Evolutionary conservation across 2,113 vertebrate genomes (phyloP).

Genomic region (Capreolus pygargus): DNA sequence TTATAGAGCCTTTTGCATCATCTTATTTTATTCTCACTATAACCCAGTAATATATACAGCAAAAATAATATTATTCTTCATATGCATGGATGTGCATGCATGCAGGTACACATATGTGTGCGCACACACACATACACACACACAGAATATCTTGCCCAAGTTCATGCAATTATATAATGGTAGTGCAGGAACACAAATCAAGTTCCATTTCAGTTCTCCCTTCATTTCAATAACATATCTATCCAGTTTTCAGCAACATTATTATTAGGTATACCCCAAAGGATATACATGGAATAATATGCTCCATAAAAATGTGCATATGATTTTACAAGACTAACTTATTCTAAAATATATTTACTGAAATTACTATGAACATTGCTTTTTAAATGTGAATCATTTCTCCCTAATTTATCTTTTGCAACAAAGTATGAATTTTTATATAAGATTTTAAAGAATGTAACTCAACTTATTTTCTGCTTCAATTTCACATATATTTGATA

Average conservation of each 20-base stretch:
- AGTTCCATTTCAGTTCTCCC: neutral
- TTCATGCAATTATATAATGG: neutral
- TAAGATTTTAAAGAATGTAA: neutral
- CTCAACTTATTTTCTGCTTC: constrained; percentile 24
- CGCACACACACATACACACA: neutral
- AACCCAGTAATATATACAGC: neutral
- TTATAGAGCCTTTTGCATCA: neutral
- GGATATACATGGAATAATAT: neutral
- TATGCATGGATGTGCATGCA: neutral
- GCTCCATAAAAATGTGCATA: neutral
- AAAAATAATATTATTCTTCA: neutral
- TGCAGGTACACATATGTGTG: rapidly evolving
- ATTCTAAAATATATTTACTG: constrained; percentile 10
- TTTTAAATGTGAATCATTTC: constrained; percentile 17
- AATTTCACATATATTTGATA: constrained; percentile 33
- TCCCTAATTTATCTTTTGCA: neutral
- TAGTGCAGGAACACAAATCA: neutral
- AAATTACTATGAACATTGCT: neutral
- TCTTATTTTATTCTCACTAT: neutral
- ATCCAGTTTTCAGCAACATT: neutral
- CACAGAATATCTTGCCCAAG: neutral
- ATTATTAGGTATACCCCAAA: neutral
- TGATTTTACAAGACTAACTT: neutral
- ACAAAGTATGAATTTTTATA: neutral
- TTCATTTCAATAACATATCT: neutral